Base-by-base conservation (phyloP, 2,888 invertebrate genomes). In the Chromoteleia sp. region DNA sequence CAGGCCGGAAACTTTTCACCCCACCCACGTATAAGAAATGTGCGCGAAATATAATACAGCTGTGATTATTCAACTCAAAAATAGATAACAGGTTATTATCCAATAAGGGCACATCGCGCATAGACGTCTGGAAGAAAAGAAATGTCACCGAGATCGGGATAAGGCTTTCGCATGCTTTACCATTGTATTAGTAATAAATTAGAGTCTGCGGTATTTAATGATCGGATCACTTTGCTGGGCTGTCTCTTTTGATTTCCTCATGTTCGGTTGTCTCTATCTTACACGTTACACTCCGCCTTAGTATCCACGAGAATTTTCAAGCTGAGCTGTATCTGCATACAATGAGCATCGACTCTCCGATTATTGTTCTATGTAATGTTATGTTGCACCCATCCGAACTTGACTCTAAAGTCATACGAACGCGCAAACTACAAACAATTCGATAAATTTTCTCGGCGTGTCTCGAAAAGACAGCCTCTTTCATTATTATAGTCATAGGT, bases 251-350 rank as follows among this genome's bases (percentile, higher is more conserved):
- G 48, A 75, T 63, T 63, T 56, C 17, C n/a, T 12, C 7, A 19
- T 52, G 15, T 0, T 36, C 4, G 0, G 25, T 25, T 59, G 14
- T 54, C 25, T 43, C 43, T 61, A 52, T 61, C 63, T 48, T 12
- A 30, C 52, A 50, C n/a, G 15, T 8, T 15, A 12, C 7, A 12
- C 36, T 61, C 21, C 39, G 43, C 39, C 33, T 58, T 54, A 43
- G 21, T 15, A 21, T 59, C 54, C 33, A 19, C 50, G 50, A 63
- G 71, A 63, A 71, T 78, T 56, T 65, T 14, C 45, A 50, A 65
- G 63, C 61, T 14, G 8, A 8, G 21, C 21, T 52, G 4, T 68
- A 67, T 79, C 79, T 73, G 54, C 79, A 79, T 79, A 79, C 73
- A 79, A 79, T 65, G 73, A 56, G 54, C 36, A 48, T 45, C 29